Base-by-base conservation (phyloP, 2,888 invertebrate species). In the Aelia acuminata region DNA sequence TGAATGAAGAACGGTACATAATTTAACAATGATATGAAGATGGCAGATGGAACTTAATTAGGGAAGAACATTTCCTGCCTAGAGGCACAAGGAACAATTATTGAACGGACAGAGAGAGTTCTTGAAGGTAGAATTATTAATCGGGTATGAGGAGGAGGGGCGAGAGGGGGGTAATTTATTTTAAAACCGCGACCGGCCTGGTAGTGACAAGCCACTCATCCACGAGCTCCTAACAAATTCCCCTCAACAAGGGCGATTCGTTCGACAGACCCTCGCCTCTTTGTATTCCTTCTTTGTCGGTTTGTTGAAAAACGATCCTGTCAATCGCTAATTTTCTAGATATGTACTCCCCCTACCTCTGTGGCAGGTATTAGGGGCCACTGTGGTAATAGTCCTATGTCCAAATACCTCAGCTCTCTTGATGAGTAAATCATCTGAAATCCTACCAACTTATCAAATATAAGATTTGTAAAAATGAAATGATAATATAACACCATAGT, bases 51-150 rank as follows among this genome's bases (percentile, higher is more conserved):
- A 15, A 26, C 26, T 57, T 26, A 15, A 31, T 57, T 53, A 53
- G 4, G n/a, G 1, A n/a, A 53, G 26, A 57, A 3, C 13, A n/a
- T n/a, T 26, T 13, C 10, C 26, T 2, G 57, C 26, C 57, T 26
- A 26, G 57, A 57, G 57, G 57, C 13, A 26, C 26, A 57, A 57
- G 57, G 57, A 26, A 57, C 57, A 57, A 57, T 57, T 57, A 57
- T 15, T n/a, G 57, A 57, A 26, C 26, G 26, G 26, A 26, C 57
- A 75, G 75, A 22, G 75, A 22, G 39, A 43, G 75, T 39, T 39
- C 75, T 43, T 39, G 75, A 39, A 75, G 75, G 75, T 75, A 39
- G 75, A 75, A 75, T 75, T 75, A 75, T 39, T 75, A 39, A 75
- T 22, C 75, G 39, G 75, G 39, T 75, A 75, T 75, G 39, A n/a